These are phyloP conservation scores for Pseudoips prasinana DNA, from an alignment of 2,888 invertebrate species.

Conservation along the genomic window DNA sequence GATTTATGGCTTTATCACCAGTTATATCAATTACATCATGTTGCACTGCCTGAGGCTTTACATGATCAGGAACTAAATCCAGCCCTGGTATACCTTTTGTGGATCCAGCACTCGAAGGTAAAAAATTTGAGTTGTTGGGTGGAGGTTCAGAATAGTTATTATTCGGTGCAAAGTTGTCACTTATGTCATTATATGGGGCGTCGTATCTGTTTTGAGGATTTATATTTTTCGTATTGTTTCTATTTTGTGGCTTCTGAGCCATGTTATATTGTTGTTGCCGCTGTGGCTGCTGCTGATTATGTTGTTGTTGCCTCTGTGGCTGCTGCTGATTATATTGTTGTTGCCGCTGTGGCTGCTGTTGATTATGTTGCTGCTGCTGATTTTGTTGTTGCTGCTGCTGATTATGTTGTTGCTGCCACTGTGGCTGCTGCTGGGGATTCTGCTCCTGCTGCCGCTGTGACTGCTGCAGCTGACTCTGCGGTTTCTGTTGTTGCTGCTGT, in stretches of 20 bases:
- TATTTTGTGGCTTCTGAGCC: constrained; percentile 37
- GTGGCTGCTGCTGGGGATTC: constrained; percentile 12
- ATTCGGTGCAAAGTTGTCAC: constrained; percentile 25
- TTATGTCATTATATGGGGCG: constrained; percentile 41
- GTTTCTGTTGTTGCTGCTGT: constrained; percentile 18
- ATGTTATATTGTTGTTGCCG: constrained; percentile 35
- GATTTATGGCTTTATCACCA: constrained; percentile 27
- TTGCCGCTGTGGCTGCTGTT: constrained; percentile 18
- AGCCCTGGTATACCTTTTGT: constrained; percentile 87
- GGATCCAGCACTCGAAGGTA: constrained; percentile 47
- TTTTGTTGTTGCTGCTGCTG: neutral
- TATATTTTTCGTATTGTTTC: constrained; percentile 37
- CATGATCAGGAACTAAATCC: constrained; percentile 83
- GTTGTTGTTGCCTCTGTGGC: neutral
- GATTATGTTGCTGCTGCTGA: neutral
- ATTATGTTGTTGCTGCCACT: constrained; percentile 4
- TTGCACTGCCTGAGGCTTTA: constrained; percentile 34
- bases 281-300: constrained; percentile 9
- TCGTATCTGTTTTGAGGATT: constrained; percentile 53
- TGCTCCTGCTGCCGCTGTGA: neutral
- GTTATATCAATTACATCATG: constrained; percentile 63
- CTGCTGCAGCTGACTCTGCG: neutral
- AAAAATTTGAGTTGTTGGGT: constrained; percentile 47
- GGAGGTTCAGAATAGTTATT: constrained; percentile 18
- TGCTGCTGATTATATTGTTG: neutral